Evolutionary conservation across 2,797 vertebrate species (phyloP).

Genomic region (Mormyrops boulengeri): DNA sequence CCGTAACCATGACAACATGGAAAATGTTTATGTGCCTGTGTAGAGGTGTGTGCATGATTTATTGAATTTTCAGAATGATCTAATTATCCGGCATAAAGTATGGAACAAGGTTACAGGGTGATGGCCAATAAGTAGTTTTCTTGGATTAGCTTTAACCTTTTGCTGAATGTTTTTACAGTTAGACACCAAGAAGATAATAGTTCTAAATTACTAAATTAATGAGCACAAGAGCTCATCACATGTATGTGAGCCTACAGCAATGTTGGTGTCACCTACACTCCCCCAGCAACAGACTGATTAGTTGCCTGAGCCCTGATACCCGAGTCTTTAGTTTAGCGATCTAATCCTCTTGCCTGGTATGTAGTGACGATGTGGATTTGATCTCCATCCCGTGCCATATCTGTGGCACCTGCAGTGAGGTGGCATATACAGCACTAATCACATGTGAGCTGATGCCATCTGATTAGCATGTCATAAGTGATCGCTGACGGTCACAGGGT

Average conservation of each 20-base stretch:
- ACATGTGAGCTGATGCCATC: neutral
- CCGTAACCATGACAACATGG: neutral
- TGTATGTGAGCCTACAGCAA: neutral
- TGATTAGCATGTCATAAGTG: neutral
- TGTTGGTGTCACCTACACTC: neutral
- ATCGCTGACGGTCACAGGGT: neutral
- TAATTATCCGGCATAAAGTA: neutral
- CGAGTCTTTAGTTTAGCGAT: neutral
- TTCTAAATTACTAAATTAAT: neutral
- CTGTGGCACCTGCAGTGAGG: neutral
- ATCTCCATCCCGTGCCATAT: neutral
- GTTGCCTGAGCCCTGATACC: neutral
- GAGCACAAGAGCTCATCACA: neutral
- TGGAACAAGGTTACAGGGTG: neutral
- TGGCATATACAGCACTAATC: neutral
- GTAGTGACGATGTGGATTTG: neutral
- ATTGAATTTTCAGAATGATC: neutral
- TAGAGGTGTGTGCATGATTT: neutral
- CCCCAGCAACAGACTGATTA: neutral
- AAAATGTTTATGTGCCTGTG: constrained; percentile 15
- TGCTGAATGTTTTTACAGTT: neutral
- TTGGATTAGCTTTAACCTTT: neutral
- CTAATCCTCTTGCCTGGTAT: neutral
- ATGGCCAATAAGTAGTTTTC: neutral
- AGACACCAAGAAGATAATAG: neutral